Evolutionary conservation across 64 coral and sea anemone species (phyloP), one percentile per base, ranked within the genome.

Genomic region (Cladopsammia gracilis): DNA sequence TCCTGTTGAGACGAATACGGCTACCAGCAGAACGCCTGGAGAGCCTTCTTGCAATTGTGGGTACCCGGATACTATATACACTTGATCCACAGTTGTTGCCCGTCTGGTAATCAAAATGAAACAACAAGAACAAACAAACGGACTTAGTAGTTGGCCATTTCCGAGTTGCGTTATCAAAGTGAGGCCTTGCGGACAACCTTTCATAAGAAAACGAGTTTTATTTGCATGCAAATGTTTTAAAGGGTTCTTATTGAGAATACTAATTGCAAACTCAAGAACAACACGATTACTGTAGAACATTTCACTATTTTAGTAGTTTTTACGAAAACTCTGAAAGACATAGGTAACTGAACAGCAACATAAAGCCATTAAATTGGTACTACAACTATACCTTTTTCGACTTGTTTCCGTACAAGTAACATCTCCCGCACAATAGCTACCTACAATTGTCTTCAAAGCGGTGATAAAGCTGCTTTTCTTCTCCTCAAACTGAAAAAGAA

Each of bases 401-500:
- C 18, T 82, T 64, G 57, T 5, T 64, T 64, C 42, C 18, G 5
- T 23, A 20, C 78, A 64, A n/a, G 15, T 15, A 46, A 2, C 34
- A 34, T 34, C 5, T n/a, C 0, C 16, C 0, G 78, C 62, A 25
- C 78, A 82, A 47, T 82, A 82, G 6, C 1, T 64, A 11, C 20
- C 58, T 34, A 82, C 78, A 62, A 18, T 15, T 20, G 59, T 59
- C 16, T 61, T 47, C 58, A 82, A 26, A 19, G 78, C 10, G 25
- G 0, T 3, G 26, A 64, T 60, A 64, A 82, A 82, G 43, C 42
- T 26, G 18, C 0, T 44, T 64, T 20, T 64, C 10, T 64, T 64
- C 18, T 47, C 14, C 18, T 82, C 18, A 25, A 82, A 82, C 78
- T 82, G 34, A 44, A 82, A 82, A 82, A 24, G 12, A 16, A 3